These are phyloP conservation scores for Datnioides undecimradiatus DNA, from an alignment of 2,113 vertebrate genomes.

Conservation along the genomic window DNA sequence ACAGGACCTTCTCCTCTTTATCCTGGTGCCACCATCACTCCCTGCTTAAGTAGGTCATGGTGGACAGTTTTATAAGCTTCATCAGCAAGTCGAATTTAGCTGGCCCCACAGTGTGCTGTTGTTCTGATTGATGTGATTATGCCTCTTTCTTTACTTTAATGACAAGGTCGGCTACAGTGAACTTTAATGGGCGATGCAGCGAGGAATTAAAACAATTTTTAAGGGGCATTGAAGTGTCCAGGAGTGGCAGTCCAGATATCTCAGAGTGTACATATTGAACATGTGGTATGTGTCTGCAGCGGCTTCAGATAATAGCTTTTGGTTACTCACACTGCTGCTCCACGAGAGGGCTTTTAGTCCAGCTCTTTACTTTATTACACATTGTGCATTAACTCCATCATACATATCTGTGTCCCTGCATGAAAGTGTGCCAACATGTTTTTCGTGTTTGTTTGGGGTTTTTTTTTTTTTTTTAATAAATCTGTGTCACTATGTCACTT, in stretches of 20 bases:
- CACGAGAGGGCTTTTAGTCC: background rate
- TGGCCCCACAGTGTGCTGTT: background rate
- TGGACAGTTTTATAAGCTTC: slow-evolving; percentile 35
- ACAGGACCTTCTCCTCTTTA: background rate
- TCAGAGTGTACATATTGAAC: background rate
- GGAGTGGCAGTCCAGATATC: background rate
- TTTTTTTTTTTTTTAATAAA: background rate
- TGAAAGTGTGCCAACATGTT: background rate
- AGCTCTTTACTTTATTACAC: background rate
- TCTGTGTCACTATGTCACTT: slow-evolving; percentile 42
- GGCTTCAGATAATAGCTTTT: background rate
- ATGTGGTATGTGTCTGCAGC: too few species aligned
- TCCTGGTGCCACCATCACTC: background rate
- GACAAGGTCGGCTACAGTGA: background rate
- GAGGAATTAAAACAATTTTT: background rate
- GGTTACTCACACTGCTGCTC: background rate
- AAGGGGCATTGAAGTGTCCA: background rate
- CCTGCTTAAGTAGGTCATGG: slow-evolving; percentile 39
- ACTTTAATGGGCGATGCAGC: background rate
- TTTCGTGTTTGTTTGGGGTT: too few species aligned
- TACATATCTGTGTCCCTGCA: background rate
- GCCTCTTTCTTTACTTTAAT: background rate
- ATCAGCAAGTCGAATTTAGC: background rate
- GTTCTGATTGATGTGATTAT: background rate
- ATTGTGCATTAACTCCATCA: background rate